A percentile compares a stretch with the other conserved stretches of the same genome.
These are phyloP conservation scores for Cremastobaeus sp. DNA, from an alignment of 2,888 invertebrate genomes.

Conservation along the genomic window DNA sequence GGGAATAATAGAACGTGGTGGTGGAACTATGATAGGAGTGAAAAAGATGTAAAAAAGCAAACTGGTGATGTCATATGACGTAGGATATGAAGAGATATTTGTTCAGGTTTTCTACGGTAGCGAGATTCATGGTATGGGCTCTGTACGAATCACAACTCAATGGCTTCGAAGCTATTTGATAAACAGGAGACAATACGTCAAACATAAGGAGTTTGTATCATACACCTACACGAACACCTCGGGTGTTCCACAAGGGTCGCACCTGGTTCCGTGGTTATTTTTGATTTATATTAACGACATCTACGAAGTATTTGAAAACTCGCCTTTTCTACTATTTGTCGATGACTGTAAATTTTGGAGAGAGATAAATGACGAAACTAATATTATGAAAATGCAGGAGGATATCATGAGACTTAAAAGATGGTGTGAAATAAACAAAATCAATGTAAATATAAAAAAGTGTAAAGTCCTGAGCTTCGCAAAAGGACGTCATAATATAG, in stretches of 20 bases:
- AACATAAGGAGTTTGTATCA: conserved; percentile 13
- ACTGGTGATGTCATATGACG: too few relatives aligned
- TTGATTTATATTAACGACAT: conserved; percentile 19
- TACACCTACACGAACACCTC: background rate
- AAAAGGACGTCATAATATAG: background rate
- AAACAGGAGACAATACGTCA: background rate
- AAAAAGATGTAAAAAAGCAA: too few relatives aligned
- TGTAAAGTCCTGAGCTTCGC: conserved; percentile 9
- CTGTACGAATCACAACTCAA: background rate
- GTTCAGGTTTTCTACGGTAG: too few relatives aligned
- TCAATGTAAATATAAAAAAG: conserved; percentile 10
- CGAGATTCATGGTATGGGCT: too few relatives aligned
- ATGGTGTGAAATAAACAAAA: conserved; percentile 6
- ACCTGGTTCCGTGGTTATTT: conserved; percentile 7
- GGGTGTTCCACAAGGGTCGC: conserved; percentile 18
- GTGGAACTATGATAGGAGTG: too few relatives aligned
- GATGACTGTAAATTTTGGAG: conserved; percentile 27
- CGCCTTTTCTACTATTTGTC: conserved; percentile 3
- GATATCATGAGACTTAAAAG: background rate
- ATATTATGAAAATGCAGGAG: background rate
- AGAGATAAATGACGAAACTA: background rate
- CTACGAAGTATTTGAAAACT: background rate
- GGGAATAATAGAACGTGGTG: too few relatives aligned
- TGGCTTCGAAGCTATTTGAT: conserved; percentile 9
- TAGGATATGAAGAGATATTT: too few relatives aligned